Evolutionary conservation across 2,888 invertebrate genomes (phyloP), one percentile per base, ranked within the genome.

Genomic region (Plebejus argus): DNA sequence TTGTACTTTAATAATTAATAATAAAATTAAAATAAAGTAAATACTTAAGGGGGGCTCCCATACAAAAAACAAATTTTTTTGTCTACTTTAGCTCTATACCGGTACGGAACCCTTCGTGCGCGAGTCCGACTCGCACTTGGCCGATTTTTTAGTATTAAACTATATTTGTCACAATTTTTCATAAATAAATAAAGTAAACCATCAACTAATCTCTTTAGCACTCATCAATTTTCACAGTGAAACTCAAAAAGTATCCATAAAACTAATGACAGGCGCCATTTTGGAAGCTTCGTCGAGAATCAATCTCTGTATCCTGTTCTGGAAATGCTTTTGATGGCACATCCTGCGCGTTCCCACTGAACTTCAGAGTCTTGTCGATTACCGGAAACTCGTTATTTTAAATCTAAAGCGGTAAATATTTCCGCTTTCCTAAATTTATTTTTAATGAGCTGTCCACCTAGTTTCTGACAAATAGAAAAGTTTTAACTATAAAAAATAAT

Each of bases 281-380:
- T 39, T 39, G 49, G 74, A 15, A 53, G 15, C 45, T 74, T 74
- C 49, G 28, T 28, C 28, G 23, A 49, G 74, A 74, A 74, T 74
- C 74, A 49, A 39, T 74, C 74, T 23, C n/a, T 28, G 45, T 53
- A 74, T 74, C 74, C 74, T 74, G 74, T 53, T 49, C 6, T 74
- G 45, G 8, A 72, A 72, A 74, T 53, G 53, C 23, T 28, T 53
- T 53, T 53, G 74, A 28, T 53, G 53, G 23, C 28, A 18, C 74
- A 53, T 74, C 74, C 74, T 74, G 74, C 45, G 23, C 39, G 53
- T 1, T 53, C 28, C 74, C 49, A 74, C 53, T 33, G n/a, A 74
- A 74, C 23, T 15, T 12, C 18, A 28, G 23, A 8, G 45, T 12
- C n/a, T 12, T 74, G 7, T 45, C 28, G 8, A 18, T 18, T 74